Evolutionary conservation across 2,888 invertebrate species (phyloP).

Genomic region (Eurytoma adleriae): DNA sequence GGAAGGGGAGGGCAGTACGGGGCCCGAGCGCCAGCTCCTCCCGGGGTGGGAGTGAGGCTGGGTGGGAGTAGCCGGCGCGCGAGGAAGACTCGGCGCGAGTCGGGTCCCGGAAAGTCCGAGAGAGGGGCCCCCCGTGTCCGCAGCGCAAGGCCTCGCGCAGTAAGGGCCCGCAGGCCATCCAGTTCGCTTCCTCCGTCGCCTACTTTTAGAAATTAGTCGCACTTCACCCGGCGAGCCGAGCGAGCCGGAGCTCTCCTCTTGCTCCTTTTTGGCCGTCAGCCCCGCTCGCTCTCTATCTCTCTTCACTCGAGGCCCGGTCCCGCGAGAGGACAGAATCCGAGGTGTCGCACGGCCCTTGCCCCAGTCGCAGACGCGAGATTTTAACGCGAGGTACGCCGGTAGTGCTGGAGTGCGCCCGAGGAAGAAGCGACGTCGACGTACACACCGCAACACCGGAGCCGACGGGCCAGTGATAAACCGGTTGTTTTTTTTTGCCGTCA

Average conservation of each 20-base stretch:
- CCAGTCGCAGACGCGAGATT: too few species aligned
- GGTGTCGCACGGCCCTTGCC: too few species aligned
- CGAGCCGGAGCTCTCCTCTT: slow-evolving; percentile 49
- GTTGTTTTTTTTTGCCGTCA: slow-evolving; percentile 3
- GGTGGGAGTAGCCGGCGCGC: too few species aligned
- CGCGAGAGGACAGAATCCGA: too few species aligned
- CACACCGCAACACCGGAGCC: too few species aligned
- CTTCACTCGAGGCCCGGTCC: too few species aligned
- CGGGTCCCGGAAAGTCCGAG: slow-evolving; percentile 5
- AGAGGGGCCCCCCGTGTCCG: slow-evolving; percentile 65
- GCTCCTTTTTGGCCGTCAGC: too few species aligned
- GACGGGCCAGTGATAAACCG: neutral
- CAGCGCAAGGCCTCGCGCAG: slow-evolving; percentile 69
- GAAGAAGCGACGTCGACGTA: too few species aligned
- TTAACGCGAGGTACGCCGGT: too few species aligned
- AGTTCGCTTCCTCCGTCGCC: slow-evolving; percentile 73
- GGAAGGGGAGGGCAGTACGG: slow-evolving; percentile 50
- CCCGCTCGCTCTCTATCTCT: too few species aligned
- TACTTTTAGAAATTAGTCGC: slow-evolving; percentile 73
- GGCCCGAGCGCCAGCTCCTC: neutral
- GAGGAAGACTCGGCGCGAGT: too few species aligned
- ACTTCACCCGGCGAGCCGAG: slow-evolving; percentile 66
- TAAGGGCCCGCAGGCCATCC: slow-evolving; percentile 75
- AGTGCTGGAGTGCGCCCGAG: too few species aligned
- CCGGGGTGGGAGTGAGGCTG: slow-evolving; percentile 10